These are phyloP conservation scores for Noctua pronuba DNA, from an alignment of 2,888 invertebrate species.

Conservation along the genomic window DNA sequence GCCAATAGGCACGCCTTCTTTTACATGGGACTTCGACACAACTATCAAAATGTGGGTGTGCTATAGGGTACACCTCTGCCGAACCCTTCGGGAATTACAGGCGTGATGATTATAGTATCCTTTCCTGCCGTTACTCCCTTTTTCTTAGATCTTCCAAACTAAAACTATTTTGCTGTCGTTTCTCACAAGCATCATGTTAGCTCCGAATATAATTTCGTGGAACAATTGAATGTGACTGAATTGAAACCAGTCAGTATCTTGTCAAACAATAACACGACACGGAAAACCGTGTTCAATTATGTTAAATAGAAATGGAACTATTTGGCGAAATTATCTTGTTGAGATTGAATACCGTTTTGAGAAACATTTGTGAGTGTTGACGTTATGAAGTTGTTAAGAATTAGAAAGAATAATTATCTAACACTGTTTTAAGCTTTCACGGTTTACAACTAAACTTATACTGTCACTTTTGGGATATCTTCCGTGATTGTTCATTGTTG, in stretches of 20 bases:
- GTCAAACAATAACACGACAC: constrained; percentile 56
- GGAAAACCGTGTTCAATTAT: constrained; percentile 55
- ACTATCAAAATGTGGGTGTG: too few species aligned
- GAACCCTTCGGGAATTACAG: too few species aligned
- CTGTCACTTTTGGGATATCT: too few species aligned
- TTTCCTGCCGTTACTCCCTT: too few species aligned
- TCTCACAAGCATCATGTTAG: constrained; percentile 33
- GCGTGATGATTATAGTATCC: too few species aligned
- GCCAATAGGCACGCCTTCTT: too few species aligned
- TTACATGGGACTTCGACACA: too few species aligned
- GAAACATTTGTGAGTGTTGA: background rate
- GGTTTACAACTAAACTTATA: too few species aligned
- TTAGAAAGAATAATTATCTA: too few species aligned
- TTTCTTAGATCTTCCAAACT: background rate
- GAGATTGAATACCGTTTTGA: background rate
- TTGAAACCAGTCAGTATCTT: constrained; percentile 53
- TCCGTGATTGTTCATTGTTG: too few species aligned
- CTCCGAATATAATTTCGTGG: constrained; percentile 53
- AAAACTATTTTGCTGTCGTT: constrained; percentile 49
- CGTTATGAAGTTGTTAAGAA: background rate
- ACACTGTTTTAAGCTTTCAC: too few species aligned
- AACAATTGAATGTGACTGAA: constrained; percentile 65
- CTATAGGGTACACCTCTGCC: too few species aligned
- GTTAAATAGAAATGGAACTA: constrained; percentile 46
- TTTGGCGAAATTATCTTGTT: constrained; percentile 25